Conservation (phyloP, 2,888 invertebrate genomes). For the Netelia fuscicornis region DNA sequence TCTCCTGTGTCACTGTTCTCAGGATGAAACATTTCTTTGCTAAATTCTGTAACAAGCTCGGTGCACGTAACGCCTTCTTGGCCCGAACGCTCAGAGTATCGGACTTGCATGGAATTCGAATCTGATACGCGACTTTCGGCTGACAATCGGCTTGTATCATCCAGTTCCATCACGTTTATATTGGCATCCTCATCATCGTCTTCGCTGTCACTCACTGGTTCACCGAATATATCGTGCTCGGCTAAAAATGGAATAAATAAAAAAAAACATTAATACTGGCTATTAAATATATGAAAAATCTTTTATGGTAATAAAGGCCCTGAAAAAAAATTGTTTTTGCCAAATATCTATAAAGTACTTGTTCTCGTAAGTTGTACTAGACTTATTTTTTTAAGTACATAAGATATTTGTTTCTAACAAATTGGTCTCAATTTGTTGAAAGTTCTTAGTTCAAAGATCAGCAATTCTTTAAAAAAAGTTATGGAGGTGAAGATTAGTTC, state of each 20-base stretch:
- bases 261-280: slow-evolving; percentile 33
- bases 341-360: not conserved
- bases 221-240: slow-evolving; percentile 96
- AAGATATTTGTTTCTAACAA: too few relatives aligned
- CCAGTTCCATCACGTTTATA: slow-evolving; percentile 91
- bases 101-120: slow-evolving; percentile 87
- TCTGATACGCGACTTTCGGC: slow-evolving; percentile 91
- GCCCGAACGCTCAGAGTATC: slow-evolving; percentile 78
- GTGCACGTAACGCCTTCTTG: slow-evolving; percentile 74
- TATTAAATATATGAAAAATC: not conserved
- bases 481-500: too few relatives aligned
- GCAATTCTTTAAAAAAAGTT: too few relatives aligned
- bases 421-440: too few relatives aligned
- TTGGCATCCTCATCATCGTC: slow-evolving; percentile 91
- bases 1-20: slow-evolving; percentile 73
- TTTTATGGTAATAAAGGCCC: not conserved
- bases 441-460: too few relatives aligned
- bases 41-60: slow-evolving; percentile 87
- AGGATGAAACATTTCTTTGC: slow-evolving; percentile 87
- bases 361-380: too few relatives aligned
- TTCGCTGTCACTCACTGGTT: slow-evolving; percentile 95
- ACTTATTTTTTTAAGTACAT: too few relatives aligned
- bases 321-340: not conserved
- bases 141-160: slow-evolving; percentile 91
- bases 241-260: slow-evolving; percentile 84